Base-by-base conservation (phyloP, 2,113 vertebrate species). In the Dasyornis broadbenti region DNA sequence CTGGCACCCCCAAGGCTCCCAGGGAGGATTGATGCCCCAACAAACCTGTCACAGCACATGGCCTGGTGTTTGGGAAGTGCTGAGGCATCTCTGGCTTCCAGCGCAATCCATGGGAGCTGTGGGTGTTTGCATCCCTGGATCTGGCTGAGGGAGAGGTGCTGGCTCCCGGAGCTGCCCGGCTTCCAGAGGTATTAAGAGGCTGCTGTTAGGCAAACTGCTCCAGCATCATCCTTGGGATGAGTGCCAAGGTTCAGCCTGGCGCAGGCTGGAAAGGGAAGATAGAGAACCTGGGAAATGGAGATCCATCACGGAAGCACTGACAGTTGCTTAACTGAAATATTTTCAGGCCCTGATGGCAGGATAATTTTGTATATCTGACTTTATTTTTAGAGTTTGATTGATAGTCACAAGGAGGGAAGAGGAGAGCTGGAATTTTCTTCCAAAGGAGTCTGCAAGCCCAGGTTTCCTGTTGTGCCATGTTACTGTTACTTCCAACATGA, bases 241-340 rank as follows among this genome's bases (percentile, higher is more conserved):
- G 16, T 73, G 97, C 97, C 97, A 96, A 91, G 82, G 61, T 89
- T 79, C 94, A 95, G 90, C 96, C 95, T 78, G 53, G 64, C 23
- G 77, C 68, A 33, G 40, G 42, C 87, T 90, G 93, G 82, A 80
- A 85, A 93, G 66, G 23, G 64, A 83, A 78, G 91, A 11, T 23
- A 57, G 93, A 96, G 92, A 96, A 92, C 42, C 78, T 80, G 71
- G 85, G 92, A 35, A 47, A 59, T 17, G 11, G 82, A 91, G 78
- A 82, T 83, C 59, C 26, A 5, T 87, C 82, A 96, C 19, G 24
- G 70, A 64, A 71, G 68, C 60, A 30, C 71, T 92, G 95, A 85
- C 82, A 96, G 91, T 84, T 93, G 95, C 72, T 40, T 23, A 35
- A 70, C 83, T 59, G 33, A 70, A 93, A 82, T 86, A 59, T 82